Evolutionary conservation across 2,113 vertebrate species (phyloP).

Genomic region (Pachyramphus minor): DNA sequence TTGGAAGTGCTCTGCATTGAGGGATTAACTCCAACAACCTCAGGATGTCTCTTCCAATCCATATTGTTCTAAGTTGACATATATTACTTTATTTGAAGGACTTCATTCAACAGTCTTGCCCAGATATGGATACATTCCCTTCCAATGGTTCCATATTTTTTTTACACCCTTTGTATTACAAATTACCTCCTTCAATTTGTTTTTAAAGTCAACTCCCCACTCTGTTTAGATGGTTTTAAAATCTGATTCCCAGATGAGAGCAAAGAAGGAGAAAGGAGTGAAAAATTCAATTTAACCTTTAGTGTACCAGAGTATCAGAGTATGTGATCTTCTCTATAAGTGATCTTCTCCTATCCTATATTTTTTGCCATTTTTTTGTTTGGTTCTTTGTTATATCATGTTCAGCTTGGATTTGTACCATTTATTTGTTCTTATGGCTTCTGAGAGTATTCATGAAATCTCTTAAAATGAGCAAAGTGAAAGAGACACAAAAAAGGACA

Average conservation of each 20-base stretch:
- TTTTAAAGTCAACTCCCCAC: background rate
- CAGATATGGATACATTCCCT: background rate
- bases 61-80: background rate
- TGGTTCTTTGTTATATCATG: background rate
- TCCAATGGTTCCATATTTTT: background rate
- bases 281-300: background rate
- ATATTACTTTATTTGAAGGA: background rate
- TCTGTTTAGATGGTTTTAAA: background rate
- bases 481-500: background rate
- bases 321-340: background rate
- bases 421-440: background rate
- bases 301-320: background rate
- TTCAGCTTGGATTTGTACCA: background rate
- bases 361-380: background rate
- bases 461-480: background rate
- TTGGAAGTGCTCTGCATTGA: background rate
- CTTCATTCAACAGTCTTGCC: background rate
- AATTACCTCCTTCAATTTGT: background rate
- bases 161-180: background rate
- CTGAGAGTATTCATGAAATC: background rate
- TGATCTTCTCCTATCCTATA: background rate
- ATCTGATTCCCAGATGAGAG: background rate
- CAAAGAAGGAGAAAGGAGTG: background rate
- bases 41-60: background rate
- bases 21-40: background rate